Base-by-base conservation (phyloP, 2,113 vertebrate genomes). In the Tympanuchus pallidicinctus region DNA sequence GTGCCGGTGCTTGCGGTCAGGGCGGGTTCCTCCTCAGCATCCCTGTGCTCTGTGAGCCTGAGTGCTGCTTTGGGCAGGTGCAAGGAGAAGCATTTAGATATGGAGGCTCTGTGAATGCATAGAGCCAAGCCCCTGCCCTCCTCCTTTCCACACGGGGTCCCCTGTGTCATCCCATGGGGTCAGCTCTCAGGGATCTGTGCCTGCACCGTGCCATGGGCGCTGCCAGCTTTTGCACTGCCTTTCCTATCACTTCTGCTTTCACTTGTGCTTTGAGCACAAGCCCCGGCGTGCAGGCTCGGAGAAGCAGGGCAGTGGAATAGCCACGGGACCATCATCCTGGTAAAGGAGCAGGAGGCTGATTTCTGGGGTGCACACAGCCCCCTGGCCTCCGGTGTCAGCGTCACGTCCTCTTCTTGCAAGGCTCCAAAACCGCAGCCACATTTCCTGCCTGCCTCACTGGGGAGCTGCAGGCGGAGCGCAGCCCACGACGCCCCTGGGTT, bases 181-280 rank as follows among this genome's bases (percentile, higher is more conserved):
- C 38, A 2, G 16, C 25, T 40, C 25, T 12, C 38, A 11, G 10
- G 25, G 60, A 38, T 38, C 61, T 18, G 17, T 64, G 15, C 59
- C 82, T 78, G 22, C 74, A 4, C 45, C 4, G 9, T 75, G 67
- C 75, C 70, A 4, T 1, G 17, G 24, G 17, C 8, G 28, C 12
- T 63, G 88, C 74, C 78, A 78, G 75, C 61, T 45, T 83, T 36
- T 83, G 71, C 80, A 88, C 76, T 59, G 24, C 43, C 47, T 93
- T 86, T 25, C 52, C 85, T 32, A 1, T 75, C 93, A 72, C 93
- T 93, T 92, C 91, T 94, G 79, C 93, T 90, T 93, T 92, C 2
- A 27, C 89, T 93, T 90, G 89, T 94, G 79, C 93, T 90, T 93
- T 92, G 2, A 27, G 7, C 1, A 1, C 6, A 1, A 79, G 11